phyloP scores from a whole-genome alignment of 1,140 invertebrate genomes.

The Phortica variegata region DNA sequence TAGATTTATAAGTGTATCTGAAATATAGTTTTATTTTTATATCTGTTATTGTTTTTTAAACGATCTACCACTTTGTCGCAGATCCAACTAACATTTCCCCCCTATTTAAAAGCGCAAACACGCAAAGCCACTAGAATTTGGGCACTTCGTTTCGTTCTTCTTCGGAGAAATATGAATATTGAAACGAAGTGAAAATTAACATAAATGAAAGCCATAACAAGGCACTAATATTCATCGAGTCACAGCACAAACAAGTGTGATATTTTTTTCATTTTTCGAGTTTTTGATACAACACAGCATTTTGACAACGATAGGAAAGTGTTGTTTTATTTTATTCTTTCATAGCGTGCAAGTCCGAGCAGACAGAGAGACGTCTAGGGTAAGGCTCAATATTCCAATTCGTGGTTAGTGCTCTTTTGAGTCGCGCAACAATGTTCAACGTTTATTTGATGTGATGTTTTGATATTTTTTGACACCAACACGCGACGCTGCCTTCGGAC shows the following conservation, averaged over 20 bases:
- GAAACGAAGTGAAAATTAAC: constrained; percentile 40
- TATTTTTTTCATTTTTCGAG: too few species aligned
- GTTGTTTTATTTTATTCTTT: too few species aligned
- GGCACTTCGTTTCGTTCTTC: too few species aligned
- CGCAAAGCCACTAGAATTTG: constrained; percentile 17
- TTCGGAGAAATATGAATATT: constrained; percentile 43
- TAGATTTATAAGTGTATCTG: too few species aligned
- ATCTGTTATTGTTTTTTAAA: constrained; percentile 54
- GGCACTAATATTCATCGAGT: too few species aligned
- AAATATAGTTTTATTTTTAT: too few species aligned
- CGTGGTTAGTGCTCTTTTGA: constrained; percentile 7
- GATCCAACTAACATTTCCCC: constrained; percentile 15
- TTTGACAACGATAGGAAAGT: too few species aligned
- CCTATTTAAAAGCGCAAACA: constrained; percentile 9
- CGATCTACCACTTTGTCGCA: constrained; percentile 48
- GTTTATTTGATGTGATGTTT: constrained; percentile 58
- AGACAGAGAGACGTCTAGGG: too few species aligned
- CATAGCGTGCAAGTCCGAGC: too few species aligned
- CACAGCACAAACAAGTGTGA: too few species aligned
- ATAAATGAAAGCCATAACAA: constrained; percentile 29
- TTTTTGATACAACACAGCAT: too few species aligned
- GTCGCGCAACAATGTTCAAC: constrained; percentile 35
- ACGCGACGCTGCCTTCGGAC: constrained; percentile 35
- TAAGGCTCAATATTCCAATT: too few species aligned
- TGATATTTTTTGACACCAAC: constrained; percentile 57